Conservation (phyloP, 2,888 invertebrate species). For the Scaptomyza caliginosa region DNA sequence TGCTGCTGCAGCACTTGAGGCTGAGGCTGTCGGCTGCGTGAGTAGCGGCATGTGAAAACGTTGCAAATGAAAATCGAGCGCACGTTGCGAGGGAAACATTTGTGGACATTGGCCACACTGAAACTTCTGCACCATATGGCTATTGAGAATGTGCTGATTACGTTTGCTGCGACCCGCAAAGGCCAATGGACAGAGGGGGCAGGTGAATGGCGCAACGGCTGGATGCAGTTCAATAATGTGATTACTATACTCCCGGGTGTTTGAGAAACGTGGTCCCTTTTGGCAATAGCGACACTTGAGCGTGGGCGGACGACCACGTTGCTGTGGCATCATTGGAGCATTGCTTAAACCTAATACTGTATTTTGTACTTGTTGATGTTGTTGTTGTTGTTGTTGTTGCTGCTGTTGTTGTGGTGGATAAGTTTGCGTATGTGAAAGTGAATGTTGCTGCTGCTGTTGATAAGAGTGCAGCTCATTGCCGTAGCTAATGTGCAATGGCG, state of each 20-base stretch:
- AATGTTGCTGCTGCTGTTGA: constrained; percentile 7
- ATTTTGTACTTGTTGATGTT: constrained; percentile 56
- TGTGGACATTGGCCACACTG: constrained; percentile 81
- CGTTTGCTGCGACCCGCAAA: constrained; percentile 75
- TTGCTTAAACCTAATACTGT: constrained; percentile 54
- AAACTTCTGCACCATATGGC: constrained; percentile 74
- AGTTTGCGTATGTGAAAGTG: background rate
- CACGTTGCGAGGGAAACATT: constrained; percentile 76
- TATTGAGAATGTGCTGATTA: constrained; percentile 73
- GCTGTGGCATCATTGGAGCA: constrained; percentile 2
- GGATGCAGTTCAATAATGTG: constrained; percentile 80
- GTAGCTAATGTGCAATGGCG: constrained; percentile 58
- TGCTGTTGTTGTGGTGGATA: constrained; percentile 30
- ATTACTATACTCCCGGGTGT: constrained; percentile 78
- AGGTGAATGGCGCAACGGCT: constrained; percentile 76
- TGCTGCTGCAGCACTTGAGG: background rate
- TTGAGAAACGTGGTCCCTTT: constrained; percentile 80
- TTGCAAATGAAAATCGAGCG: constrained; percentile 78
- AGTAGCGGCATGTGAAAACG: constrained; percentile 68
- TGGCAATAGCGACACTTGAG: constrained; percentile 80
- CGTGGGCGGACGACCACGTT: constrained; percentile 53
- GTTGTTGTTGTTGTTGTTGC: constrained; percentile 35
- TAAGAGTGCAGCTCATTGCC: constrained; percentile 13
- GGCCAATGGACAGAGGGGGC: constrained; percentile 75
- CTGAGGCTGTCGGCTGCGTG: background rate